phyloP scores from a whole-genome alignment of 2,113 vertebrate species.

The Oryzias javanicus region DNA sequence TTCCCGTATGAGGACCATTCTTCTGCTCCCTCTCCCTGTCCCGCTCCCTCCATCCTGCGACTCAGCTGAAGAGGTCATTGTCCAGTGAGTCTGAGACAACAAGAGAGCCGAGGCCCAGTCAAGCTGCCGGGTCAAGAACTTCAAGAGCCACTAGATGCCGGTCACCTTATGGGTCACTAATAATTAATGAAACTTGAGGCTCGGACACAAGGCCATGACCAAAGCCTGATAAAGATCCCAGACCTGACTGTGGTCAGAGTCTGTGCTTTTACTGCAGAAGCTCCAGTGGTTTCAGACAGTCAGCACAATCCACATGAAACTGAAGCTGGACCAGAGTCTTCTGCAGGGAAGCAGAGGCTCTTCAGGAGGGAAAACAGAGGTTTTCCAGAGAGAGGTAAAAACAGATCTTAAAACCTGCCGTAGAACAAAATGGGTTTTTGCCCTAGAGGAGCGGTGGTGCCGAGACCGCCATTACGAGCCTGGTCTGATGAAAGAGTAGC shows the following conservation, averaged over 20 bases:
- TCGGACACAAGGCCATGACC: conserved; percentile 51
- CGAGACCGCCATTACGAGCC: conserved; percentile 63
- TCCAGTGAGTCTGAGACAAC: conserved; percentile 60
- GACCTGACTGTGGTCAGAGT: conserved; percentile 31
- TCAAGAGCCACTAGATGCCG: conserved; percentile 42
- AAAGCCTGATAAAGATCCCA: conserved; percentile 45
- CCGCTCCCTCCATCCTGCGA: not conserved
- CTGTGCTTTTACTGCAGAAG: conserved; percentile 42
- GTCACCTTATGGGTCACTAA: conserved; percentile 53
- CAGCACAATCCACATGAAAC: conserved; percentile 28
- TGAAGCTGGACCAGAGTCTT: not conserved
- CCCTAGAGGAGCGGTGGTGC: conserved; percentile 35
- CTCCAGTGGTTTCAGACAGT: conserved; percentile 59
- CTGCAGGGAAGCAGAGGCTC: conserved; percentile 3
- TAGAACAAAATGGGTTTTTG: conserved; percentile 41
- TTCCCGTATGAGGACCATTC: not conserved
- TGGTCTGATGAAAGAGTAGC: conserved; percentile 65
- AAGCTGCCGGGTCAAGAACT: conserved; percentile 63
- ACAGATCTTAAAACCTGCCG: conserved; percentile 45
- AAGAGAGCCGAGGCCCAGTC: conserved; percentile 48
- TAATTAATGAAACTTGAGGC: conserved; percentile 70
- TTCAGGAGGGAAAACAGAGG: not conserved
- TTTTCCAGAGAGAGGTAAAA: conserved; percentile 30
- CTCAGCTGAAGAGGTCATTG: conserved; percentile 44
- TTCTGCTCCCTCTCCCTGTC: conserved; percentile 7